These are phyloP conservation scores for Branchellion lobata DNA, from an alignment of 2,888 invertebrate species.

Conservation along the genomic window DNA sequence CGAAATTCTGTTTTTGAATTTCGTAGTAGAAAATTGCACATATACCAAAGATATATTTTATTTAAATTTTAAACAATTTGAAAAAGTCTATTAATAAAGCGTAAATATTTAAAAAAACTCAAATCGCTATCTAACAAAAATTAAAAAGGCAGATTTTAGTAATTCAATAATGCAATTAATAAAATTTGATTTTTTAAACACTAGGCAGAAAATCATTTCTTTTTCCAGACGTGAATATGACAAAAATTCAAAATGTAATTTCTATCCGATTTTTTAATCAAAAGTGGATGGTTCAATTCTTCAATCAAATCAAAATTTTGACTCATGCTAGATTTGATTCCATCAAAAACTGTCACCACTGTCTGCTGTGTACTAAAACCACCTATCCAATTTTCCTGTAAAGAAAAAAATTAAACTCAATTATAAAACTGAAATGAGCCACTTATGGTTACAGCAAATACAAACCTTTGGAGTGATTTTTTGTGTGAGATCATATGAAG, in stretches of 20 bases:
- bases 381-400: conserved; percentile 57
- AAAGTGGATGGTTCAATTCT: conserved; percentile 57
- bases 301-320: conserved; percentile 56
- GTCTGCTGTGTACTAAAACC: conserved; percentile 56
- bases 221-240: conserved; percentile 60
- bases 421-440: too few relatives aligned
- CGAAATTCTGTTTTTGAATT: too few relatives aligned
- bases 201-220: conserved; percentile 57
- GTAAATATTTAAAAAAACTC: too few relatives aligned
- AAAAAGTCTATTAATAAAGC: too few relatives aligned
- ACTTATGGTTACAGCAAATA: too few relatives aligned
- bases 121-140: too few relatives aligned
- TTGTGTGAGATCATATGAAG: conserved; percentile 60
- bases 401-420: background rate
- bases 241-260: conserved; percentile 62
- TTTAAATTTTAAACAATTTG: too few relatives aligned
- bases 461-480: conserved; percentile 59
- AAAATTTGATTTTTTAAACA: too few relatives aligned
- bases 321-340: conserved; percentile 55
- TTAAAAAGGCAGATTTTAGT: too few relatives aligned
- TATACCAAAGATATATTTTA: too few relatives aligned
- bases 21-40: too few relatives aligned
- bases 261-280: conserved; percentile 60
- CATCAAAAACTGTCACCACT: conserved; percentile 56
- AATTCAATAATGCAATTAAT: too few relatives aligned